phyloP scores from a whole-genome alignment of 2,113 vertebrate species.

The Aegithalos caudatus region DNA sequence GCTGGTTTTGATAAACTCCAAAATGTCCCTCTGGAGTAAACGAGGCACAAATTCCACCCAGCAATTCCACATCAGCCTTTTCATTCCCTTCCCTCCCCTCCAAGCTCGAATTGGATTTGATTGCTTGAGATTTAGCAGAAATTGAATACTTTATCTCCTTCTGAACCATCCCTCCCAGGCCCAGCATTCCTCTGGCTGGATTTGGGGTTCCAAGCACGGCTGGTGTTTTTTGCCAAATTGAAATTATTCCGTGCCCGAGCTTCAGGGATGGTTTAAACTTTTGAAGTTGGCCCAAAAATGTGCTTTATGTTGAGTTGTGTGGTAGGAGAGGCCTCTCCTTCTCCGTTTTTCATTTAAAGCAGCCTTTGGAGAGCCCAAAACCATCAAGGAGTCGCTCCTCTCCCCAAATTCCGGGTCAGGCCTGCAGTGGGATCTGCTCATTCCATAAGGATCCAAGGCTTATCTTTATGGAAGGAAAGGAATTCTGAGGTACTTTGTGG shows the following conservation, averaged over 20 bases:
- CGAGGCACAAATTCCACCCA: slow-evolving; percentile 3
- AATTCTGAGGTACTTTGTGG: background rate
- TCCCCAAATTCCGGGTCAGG: background rate
- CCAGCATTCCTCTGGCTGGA: background rate
- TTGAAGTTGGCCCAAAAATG: slow-evolving; percentile 18
- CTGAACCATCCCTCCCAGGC: background rate
- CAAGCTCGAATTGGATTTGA: background rate
- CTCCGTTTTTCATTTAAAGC: background rate
- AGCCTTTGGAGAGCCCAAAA: background rate
- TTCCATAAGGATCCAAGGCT: background rate
- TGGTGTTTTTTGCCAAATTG: background rate
- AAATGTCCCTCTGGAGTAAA: background rate
- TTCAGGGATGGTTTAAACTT: background rate
- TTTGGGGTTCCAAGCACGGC: background rate
- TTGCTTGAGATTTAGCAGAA: slow-evolving; percentile 6
- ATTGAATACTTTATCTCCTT: slow-evolving; percentile 3
- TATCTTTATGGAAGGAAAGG: background rate
- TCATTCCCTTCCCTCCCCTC: background rate
- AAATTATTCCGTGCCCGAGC: background rate
- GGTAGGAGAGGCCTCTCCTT: background rate
- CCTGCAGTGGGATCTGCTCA: background rate
- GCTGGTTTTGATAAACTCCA: slow-evolving; percentile 37
- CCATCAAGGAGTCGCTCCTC: background rate
- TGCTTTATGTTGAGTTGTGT: background rate
- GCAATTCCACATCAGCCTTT: background rate